phyloP scores from a whole-genome alignment of 1,140 invertebrate species.

The Caenorhabditis latens region DNA sequence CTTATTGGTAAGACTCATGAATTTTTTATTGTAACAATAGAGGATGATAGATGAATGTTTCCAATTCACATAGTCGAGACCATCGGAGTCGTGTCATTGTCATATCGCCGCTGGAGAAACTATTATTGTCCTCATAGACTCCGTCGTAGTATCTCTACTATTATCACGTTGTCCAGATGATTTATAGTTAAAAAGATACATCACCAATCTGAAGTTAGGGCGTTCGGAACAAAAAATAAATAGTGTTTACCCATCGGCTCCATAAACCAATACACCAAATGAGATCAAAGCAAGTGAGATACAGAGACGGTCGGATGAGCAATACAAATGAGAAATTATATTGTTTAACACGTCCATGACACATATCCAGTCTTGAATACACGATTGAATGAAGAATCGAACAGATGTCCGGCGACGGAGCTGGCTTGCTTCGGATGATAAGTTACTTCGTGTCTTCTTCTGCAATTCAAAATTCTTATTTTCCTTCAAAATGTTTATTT shows the following conservation, averaged over 20 bases:
- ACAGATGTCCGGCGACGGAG: background rate
- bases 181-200: conserved; percentile 2
- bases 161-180: background rate
- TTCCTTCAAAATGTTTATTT: background rate
- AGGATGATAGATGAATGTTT: too few relatives aligned
- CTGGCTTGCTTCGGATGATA: background rate
- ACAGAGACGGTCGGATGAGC: background rate
- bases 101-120: background rate
- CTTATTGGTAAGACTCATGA: too few relatives aligned
- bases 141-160: background rate
- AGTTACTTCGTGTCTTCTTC: background rate
- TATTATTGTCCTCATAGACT: background rate
- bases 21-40: too few relatives aligned
- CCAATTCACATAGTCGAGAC: too few relatives aligned
- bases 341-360: background rate
- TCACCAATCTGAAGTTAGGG: background rate
- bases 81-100: too few relatives aligned
- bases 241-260: background rate
- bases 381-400: background rate
- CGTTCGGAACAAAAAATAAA: background rate
- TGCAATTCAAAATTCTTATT: background rate
- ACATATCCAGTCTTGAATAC: conserved; percentile 1
- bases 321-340: background rate
- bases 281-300: background rate
- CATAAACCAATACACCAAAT: background rate